A percentile compares a stretch with the other conserved stretches of the same genome.
Conservation (phyloP, 1,140 invertebrate species). For the Coenobita brevimanus region DNA sequence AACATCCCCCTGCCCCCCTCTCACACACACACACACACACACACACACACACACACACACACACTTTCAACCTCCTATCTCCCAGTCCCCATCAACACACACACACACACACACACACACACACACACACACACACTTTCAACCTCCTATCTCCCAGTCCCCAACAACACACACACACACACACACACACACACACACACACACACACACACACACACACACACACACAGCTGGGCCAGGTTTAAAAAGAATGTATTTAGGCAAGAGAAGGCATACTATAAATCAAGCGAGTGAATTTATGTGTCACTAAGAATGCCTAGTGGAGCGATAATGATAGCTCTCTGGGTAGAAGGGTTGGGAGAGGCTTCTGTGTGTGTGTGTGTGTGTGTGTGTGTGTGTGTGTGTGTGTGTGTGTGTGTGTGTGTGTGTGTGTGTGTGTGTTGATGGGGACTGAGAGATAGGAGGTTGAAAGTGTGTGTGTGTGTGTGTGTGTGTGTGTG, state of each 20-base stretch:
- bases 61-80: not conserved
- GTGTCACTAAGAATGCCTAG: no score
- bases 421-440: constrained; percentile 5
- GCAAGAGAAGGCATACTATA: no score
- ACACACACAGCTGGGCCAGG: no score
- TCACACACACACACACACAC: not conserved
- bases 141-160: not conserved
- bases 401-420: not conserved
- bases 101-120: not conserved
- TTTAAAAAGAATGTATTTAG: no score
- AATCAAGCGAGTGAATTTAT: no score
- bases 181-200: not conserved
- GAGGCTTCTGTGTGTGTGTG: not conserved
- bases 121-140: not conserved
- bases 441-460: not conserved
- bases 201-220: not conserved
- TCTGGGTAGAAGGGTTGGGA: no score
- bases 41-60: not conserved
- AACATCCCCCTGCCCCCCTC: no score
- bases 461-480: not conserved
- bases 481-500: not conserved
- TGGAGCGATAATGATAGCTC: no score
- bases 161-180: not conserved
- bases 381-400: constrained; percentile 1
- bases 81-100: not conserved